Base-by-base conservation (phyloP, 2,888 invertebrate genomes). In the Patella depressa region DNA sequence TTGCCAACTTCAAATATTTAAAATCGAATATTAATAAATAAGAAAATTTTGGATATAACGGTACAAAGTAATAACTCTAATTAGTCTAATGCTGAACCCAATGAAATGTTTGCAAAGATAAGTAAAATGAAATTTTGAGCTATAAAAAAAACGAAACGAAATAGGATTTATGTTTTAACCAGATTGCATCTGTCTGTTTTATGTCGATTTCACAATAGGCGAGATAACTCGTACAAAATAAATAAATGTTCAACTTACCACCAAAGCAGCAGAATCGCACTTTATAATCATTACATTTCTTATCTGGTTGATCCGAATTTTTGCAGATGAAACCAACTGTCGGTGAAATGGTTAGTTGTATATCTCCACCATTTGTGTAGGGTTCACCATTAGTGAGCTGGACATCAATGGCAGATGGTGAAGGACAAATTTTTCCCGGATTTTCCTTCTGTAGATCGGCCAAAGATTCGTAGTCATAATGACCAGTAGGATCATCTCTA, bases 251-350 rank as follows among this genome's bases (percentile, higher is more conserved):
- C 3, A 65, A 65, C 65, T 14, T 3, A 65, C 65, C 65, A 24
- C 65, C 65, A 14, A 65, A 65, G 65, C 65, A 65, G 14, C 65
- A 65, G 65, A 65, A 65, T 24, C 65, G 19, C 24, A 65, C 65
- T 65, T 65, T 24, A 24, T 65, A 65, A 24, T 65, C 65, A 24
- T 65, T 65, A 65, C 65, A 65, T 65, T 65, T 24, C 24, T 24
- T 24, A 65, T 65, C 65, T 24, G 9, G 11, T 24, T 65, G 65
- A 14, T 65, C 65, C 11, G 65, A 19, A 24, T 65, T 65, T 19
- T 65, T 65, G 14, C 65, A 65, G 24, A 24, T 24, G 24, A 65
- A 14, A 24, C 65, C 65, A 14, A 24, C 24, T 65, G 65, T 11
- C 4, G 65, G 19, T 12, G 19, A 11, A 24, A 65, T 65, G 3